A percentile compares a stretch with the other conserved stretches of the same genome.
Conservation (phyloP, 1,140 invertebrate genomes). For the Gonatopus flavifemur region DNA sequence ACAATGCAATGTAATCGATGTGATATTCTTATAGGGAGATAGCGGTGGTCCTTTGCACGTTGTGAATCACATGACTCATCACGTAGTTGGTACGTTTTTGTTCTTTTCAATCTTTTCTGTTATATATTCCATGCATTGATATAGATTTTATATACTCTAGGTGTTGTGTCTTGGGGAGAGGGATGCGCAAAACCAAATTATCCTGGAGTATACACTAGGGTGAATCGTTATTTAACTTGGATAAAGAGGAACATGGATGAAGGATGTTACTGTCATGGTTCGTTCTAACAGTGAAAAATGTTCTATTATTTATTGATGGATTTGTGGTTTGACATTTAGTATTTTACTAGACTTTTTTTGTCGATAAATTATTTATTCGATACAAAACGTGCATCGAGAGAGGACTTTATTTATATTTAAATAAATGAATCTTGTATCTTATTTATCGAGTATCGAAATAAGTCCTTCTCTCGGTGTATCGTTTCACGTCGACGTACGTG, state of each 20-base stretch:
- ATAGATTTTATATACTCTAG: slow-evolving; percentile 38
- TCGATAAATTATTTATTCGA: too few relatives aligned
- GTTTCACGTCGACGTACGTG: too few relatives aligned
- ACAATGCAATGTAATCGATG: background rate
- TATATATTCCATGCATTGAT: background rate
- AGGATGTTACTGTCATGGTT: slow-evolving; percentile 72
- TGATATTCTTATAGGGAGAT: slow-evolving; percentile 59
- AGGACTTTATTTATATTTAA: too few relatives aligned
- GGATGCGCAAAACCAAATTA: slow-evolving; percentile 76
- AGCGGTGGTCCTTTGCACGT: slow-evolving; percentile 69
- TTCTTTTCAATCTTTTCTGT: background rate
- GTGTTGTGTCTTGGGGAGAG: slow-evolving; percentile 77
- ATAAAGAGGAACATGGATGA: slow-evolving; percentile 68
- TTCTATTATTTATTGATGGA: slow-evolving; percentile 4
- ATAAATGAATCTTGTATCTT: too few relatives aligned
- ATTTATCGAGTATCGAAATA: too few relatives aligned
- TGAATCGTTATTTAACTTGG: slow-evolving; percentile 76
- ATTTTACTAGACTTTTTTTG: too few relatives aligned
- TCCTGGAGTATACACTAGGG: slow-evolving; percentile 85
- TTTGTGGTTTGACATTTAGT: too few relatives aligned
- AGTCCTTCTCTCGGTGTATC: too few relatives aligned
- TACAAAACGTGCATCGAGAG: too few relatives aligned
- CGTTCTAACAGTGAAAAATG: too few relatives aligned
- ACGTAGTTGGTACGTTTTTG: slow-evolving; percentile 58
- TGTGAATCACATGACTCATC: slow-evolving; percentile 47